These are phyloP conservation scores for Corythornis leucogaster DNA, from an alignment of 2,797 vertebrate genomes.

Conservation along the genomic window DNA sequence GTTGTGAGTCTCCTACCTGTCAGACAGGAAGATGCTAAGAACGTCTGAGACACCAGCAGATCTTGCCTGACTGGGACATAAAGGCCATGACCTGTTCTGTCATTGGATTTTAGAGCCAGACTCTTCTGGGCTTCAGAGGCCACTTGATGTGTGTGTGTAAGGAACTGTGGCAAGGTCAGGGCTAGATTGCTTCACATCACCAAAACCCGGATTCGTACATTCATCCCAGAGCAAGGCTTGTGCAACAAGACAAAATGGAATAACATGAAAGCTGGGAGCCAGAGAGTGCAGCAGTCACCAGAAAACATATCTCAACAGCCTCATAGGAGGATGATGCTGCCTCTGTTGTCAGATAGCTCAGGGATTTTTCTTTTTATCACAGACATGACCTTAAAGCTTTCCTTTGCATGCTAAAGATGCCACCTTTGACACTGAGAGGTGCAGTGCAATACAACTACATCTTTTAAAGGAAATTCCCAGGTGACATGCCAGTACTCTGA, in stretches of 20 bases:
- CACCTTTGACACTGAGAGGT: not conserved
- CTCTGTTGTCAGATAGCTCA: not conserved
- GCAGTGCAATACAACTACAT: not conserved
- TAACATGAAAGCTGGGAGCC: not conserved
- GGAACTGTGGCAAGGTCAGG: not conserved
- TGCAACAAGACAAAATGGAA: constrained; percentile 20
- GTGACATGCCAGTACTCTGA: constrained; percentile 15
- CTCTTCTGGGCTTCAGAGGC: not conserved
- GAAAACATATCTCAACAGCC: not conserved
- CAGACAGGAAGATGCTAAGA: not conserved
- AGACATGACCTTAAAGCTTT: not conserved
- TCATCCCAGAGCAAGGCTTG: constrained; percentile 23
- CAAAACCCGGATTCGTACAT: not conserved
- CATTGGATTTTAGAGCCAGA: not conserved
- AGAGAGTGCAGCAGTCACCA: not conserved
- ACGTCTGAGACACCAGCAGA: not conserved
- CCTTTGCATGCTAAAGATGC: not conserved
- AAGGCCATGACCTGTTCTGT: not conserved
- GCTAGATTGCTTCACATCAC: constrained; percentile 27
- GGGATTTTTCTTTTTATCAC: not conserved
- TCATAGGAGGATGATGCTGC: not conserved
- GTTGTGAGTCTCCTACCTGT: rapidly evolving
- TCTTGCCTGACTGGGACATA: not conserved
- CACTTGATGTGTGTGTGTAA: not conserved
- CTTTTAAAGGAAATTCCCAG: constrained; percentile 34